phyloP scores from a whole-genome alignment of 2,113 vertebrate genomes.

The Larimichthys polyactis region DNA sequence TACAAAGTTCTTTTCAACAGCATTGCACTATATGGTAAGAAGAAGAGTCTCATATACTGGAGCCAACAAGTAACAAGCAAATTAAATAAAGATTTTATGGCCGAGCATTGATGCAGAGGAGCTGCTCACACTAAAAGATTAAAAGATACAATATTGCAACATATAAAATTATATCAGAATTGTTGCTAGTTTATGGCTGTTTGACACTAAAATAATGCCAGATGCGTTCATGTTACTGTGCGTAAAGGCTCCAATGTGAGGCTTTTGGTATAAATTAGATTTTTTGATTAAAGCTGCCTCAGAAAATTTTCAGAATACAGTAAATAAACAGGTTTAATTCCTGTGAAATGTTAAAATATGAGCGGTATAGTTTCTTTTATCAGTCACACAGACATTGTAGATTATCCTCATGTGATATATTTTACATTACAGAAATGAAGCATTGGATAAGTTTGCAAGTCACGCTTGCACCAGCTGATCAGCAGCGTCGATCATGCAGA shows the following conservation, averaged over 20 bases:
- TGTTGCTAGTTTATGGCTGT: background rate
- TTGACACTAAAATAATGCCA: background rate
- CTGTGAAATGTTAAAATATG: background rate
- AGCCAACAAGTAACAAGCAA: background rate
- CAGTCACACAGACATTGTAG: background rate
- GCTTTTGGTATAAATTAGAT: background rate
- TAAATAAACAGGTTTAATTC: background rate
- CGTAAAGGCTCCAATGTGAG: background rate
- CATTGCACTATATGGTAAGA: background rate
- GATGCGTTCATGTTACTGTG: background rate
- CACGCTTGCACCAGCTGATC: background rate
- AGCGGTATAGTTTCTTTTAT: background rate
- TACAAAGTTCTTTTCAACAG: background rate
- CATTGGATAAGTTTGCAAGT: background rate
- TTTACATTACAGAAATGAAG: background rate
- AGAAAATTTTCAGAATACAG: background rate
- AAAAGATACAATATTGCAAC: background rate
- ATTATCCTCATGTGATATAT: background rate
- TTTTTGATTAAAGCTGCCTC: background rate
- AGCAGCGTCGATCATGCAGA: background rate
- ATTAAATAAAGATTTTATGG: background rate
- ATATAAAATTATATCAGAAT: background rate
- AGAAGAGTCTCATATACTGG: background rate
- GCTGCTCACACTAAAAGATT: background rate
- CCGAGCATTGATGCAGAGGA: background rate